phyloP scores from a whole-genome alignment of 2,888 invertebrate species.

The Megaustenia siamemsis region DNA sequence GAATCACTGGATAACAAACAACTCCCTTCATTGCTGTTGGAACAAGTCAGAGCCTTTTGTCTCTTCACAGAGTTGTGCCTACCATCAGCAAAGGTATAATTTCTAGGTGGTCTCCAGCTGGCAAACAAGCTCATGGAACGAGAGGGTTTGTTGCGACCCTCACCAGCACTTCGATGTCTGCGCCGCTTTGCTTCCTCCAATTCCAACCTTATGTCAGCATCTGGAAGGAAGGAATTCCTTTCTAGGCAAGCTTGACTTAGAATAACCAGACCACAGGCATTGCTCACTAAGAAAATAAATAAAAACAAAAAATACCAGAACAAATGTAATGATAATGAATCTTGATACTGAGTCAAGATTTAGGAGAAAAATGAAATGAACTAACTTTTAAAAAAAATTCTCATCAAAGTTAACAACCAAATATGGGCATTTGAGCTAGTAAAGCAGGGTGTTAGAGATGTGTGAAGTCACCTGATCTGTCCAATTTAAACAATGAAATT shows the following conservation, averaged over 20 bases:
- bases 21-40: constrained; percentile 52
- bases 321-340: neutral
- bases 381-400: too few species aligned
- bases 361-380: neutral
- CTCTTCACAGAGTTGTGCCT: neutral
- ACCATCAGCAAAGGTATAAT: neutral
- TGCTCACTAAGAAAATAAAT: constrained; percentile 78
- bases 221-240: constrained; percentile 60
- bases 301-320: neutral
- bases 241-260: constrained; percentile 71
- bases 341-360: neutral
- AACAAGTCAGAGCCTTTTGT: constrained; percentile 53
- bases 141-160: constrained; percentile 56
- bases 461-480: too few species aligned
- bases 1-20: neutral
- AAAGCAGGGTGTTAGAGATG: too few species aligned
- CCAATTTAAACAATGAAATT: neutral
- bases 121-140: constrained; percentile 71
- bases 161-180: constrained; percentile 78
- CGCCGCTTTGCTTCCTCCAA: constrained; percentile 63
- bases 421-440: too few species aligned
- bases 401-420: too few species aligned
- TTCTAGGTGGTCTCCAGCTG: constrained; percentile 62
- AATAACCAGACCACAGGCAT: constrained; percentile 83
- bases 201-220: constrained; percentile 59